Evolutionary conservation across 2,797 vertebrate genomes (phyloP).

Genomic region (Mus minutoides): DNA sequence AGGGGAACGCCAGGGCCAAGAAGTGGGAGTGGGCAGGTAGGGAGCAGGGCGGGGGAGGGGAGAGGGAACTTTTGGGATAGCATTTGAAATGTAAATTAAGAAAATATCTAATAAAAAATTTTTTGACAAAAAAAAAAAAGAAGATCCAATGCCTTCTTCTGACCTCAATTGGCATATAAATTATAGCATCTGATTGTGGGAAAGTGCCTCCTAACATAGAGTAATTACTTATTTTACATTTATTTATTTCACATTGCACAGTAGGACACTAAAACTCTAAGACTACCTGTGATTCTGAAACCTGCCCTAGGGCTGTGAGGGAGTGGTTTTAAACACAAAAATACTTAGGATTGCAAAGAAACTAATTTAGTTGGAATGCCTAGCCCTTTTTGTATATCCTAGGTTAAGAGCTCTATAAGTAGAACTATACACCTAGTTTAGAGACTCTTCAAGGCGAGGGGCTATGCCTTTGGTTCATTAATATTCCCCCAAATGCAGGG

Average conservation of each 20-base stretch:
- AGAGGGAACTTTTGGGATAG: too few species aligned
- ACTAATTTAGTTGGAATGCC: neutral
- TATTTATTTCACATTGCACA: neutral
- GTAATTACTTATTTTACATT: neutral
- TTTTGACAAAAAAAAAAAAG: too few species aligned
- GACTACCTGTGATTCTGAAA: neutral
- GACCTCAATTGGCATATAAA: neutral
- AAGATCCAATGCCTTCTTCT: neutral
- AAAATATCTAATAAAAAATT: too few species aligned
- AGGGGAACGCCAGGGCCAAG: too few species aligned
- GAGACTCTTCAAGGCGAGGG: neutral
- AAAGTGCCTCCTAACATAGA: neutral
- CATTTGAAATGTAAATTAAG: too few species aligned
- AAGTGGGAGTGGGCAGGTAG: too few species aligned
- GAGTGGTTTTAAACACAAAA: conserved; percentile 7
- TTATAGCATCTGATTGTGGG: neutral
- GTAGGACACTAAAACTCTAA: neutral
- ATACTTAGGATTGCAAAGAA: neutral
- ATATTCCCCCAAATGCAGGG: neutral
- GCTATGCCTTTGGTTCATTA: neutral
- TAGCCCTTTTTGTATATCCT: neutral
- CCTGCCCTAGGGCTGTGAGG: neutral
- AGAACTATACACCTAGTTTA: neutral
- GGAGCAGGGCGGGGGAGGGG: too few species aligned
- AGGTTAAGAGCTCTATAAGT: neutral